Conservation (phyloP, 2,888 invertebrate genomes). For the Yponomeuta sedellus region DNA sequence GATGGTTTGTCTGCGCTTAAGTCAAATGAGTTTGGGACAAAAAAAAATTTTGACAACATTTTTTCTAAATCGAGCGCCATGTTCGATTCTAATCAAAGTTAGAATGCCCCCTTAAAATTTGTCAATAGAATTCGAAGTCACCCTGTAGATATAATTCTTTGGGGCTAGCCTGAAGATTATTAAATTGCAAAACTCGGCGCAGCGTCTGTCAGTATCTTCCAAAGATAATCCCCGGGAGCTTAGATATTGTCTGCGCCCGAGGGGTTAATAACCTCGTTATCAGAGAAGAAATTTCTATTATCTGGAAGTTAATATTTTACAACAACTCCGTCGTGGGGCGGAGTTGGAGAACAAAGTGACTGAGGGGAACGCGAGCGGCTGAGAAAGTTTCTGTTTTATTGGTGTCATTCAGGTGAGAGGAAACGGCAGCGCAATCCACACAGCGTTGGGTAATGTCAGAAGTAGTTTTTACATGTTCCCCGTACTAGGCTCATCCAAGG, state of each 20-base stretch:
- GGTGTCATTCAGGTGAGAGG: neutral
- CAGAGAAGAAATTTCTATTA: neutral
- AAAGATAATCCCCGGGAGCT: neutral
- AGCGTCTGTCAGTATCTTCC: neutral
- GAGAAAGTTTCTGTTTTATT: neutral
- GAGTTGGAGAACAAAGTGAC: neutral
- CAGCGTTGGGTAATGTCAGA: no score
- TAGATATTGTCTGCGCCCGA: neutral
- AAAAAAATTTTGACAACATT: no score
- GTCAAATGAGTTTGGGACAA: no score
- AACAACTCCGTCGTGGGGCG: neutral
- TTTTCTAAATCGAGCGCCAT: no score
- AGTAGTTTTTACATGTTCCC: no score
- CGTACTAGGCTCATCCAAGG: neutral
- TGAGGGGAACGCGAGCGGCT: neutral
- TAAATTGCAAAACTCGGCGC: neutral
- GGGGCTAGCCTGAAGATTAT: neutral
- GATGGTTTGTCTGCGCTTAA: no score
- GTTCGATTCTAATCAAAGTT: no score
- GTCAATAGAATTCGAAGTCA: no score
- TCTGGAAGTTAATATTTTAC: slow-evolving; percentile 9
- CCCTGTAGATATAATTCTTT: no score
- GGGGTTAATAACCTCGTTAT: neutral
- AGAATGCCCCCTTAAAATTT: no score
- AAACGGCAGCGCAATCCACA: no score